Conservation (phyloP, 1,140 invertebrate genomes). For the Dendroctonus valens region DNA sequence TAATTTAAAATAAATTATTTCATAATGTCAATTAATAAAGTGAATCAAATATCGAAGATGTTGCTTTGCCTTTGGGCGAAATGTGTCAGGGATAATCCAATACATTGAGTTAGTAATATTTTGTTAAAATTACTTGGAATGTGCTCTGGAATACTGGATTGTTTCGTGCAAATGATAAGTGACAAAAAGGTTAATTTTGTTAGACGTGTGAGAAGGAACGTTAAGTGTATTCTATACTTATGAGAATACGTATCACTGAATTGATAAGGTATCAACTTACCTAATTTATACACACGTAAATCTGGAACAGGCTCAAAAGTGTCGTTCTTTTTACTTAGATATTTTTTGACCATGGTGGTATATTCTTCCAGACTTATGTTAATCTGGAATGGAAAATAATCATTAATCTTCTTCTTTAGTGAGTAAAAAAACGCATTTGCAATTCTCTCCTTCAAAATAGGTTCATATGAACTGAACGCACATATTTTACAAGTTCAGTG, state of each 20-base stretch:
- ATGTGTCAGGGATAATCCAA: constrained; percentile 19
- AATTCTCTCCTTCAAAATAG: neutral
- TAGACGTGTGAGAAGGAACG: too few relatives aligned
- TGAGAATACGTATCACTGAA: too few relatives aligned
- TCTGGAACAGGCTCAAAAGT: constrained; percentile 36
- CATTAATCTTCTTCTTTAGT: constrained; percentile 1
- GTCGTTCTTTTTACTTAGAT: constrained; percentile 36
- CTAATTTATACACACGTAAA: constrained; percentile 44
- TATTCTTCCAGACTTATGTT: constrained; percentile 49
- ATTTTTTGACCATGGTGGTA: constrained; percentile 42
- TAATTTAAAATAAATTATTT: constrained; percentile 31
- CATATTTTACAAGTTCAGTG: neutral
- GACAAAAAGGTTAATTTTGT: too few relatives aligned
- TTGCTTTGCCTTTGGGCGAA: constrained; percentile 12
- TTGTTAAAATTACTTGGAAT: constrained; percentile 5
- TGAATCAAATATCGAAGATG: constrained; percentile 18
- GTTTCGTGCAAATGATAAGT: neutral
- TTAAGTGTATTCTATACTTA: too few relatives aligned
- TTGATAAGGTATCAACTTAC: constrained; percentile 34
- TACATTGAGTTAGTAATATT: constrained; percentile 12
- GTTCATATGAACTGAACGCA: neutral
- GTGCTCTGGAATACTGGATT: constrained; percentile 1
- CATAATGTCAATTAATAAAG: constrained; percentile 26
- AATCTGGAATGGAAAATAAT: constrained; percentile 38
- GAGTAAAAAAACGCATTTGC: neutral